Evolutionary conservation across 2,888 invertebrate species (phyloP), one percentile per base, ranked within the genome.

Genomic region (Merodon equestris): DNA sequence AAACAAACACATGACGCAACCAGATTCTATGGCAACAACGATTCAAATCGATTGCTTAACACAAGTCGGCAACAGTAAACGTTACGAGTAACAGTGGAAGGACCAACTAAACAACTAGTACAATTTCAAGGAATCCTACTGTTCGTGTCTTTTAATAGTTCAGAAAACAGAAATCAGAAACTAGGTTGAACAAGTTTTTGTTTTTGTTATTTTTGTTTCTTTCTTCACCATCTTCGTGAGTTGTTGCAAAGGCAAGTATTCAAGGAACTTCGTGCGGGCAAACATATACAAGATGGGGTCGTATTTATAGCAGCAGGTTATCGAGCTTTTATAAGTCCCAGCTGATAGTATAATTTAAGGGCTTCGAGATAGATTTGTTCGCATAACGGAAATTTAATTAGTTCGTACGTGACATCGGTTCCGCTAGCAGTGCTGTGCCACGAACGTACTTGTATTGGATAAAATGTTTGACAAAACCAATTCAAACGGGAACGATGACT

Each of bases 81-180:
- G 74, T 42, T n/a, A n/a, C n/a, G n/a, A n/a, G n/a, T n/a, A n/a
- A n/a, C n/a, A n/a, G n/a, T n/a, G n/a, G n/a, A n/a, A n/a, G n/a
- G 27, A 27, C 3, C 27, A 27, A 27, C 2, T 27, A 7, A 27
- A 27, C 2, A 2, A 27, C 27, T 2, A 27, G 27, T n/a, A n/a
- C 27, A 27, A 47, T 67, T 61, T 53, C 14, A 40, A 56, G 27
- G 34, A 50, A 42, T 45, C 60, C 27, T 27, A 7, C 27, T 12
- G 68, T 74, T 79, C 79, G 79, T 79, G 79, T 63, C 68, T 74
- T 60, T 79, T 74, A 79, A 79, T 79, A 70, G 68, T 70, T 74
- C 64, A 48, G 58, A 63, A 38, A 14, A 27, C 27, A 27, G 27
- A 27, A 27, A 2, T 5, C 47, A 48, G 45, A 75, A 81, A 75